Evolutionary conservation across 1,140 invertebrate genomes (phyloP).

Genomic region (Pissodes strobi): DNA sequence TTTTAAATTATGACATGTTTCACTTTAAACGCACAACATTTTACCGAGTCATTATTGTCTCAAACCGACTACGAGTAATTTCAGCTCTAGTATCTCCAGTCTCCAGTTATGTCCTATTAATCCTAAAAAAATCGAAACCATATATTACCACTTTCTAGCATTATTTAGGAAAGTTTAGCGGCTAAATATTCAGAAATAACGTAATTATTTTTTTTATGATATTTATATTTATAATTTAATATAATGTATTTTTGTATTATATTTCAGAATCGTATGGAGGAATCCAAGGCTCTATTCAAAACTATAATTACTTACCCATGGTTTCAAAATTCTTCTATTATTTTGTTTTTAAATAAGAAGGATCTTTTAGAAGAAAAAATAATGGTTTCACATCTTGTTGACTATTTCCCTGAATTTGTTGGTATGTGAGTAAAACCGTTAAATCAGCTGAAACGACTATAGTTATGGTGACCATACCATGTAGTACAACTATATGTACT

Average conservation of each 20-base stretch:
- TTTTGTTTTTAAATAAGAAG: slow-evolving; percentile 99
- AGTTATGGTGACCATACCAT: too few relatives aligned
- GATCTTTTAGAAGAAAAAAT: slow-evolving; percentile 99
- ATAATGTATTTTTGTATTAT: slow-evolving; percentile 29
- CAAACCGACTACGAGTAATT: too few relatives aligned
- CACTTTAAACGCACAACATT: too few relatives aligned
- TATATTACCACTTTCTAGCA: too few relatives aligned
- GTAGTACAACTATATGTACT: too few relatives aligned
- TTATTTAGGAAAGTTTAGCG: too few relatives aligned
- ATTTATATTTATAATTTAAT: background rate
- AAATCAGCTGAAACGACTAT: too few relatives aligned
- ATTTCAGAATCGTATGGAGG: slow-evolving; percentile 99
- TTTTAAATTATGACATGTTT: too few relatives aligned
- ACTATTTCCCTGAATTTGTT: slow-evolving; percentile 99
- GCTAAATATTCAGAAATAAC: background rate
- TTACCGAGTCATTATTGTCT: too few relatives aligned
- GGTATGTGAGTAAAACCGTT: slow-evolving; percentile 58
- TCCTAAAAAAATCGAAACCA: too few relatives aligned
- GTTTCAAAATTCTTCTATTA: slow-evolving; percentile 99
- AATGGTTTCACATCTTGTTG: slow-evolving; percentile 99
- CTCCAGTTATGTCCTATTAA: too few relatives aligned
- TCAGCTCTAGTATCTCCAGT: too few relatives aligned
- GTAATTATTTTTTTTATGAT: background rate
- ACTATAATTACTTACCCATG: slow-evolving; percentile 99
- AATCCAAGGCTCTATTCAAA: slow-evolving; percentile 99